Evolutionary conservation across 2,797 vertebrate species (phyloP).

Genomic region (Loriculus beryllinus): DNA sequence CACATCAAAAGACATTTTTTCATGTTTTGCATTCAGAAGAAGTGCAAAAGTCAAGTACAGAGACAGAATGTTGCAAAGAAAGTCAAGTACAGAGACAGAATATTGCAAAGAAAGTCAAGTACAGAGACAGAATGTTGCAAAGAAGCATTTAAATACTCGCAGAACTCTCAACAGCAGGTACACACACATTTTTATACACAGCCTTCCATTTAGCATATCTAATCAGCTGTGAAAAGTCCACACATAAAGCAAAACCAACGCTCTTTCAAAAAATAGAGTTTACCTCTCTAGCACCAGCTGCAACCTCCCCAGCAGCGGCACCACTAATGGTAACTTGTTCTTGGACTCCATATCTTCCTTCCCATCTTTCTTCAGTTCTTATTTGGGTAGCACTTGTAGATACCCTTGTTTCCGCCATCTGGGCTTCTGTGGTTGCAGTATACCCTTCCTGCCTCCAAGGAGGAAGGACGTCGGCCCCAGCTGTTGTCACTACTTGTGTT

Average conservation of each 20-base stretch:
- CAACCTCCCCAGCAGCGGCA: neutral
- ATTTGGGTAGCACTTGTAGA: constrained; percentile 78
- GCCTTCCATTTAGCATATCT: neutral
- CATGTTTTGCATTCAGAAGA: neutral
- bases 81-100: neutral
- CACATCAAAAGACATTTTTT: constrained; percentile 59
- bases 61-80: neutral
- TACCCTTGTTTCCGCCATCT: constrained; percentile 79
- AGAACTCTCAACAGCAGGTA: neutral
- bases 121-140: neutral
- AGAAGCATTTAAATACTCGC: neutral
- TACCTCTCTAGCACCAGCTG: constrained; percentile 81
- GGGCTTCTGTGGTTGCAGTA: constrained; percentile 72
- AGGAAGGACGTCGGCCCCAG: constrained; percentile 84
- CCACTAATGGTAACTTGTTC: constrained; percentile 73
- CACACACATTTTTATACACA: neutral
- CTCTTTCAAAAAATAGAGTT: neutral
- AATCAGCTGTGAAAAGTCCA: neutral
- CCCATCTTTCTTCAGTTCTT: constrained; percentile 81
- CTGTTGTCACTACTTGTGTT: constrained; percentile 58
- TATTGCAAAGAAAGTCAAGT: neutral
- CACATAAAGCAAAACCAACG: neutral
- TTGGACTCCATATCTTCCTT: constrained; percentile 75
- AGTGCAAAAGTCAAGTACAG: constrained; percentile 5
- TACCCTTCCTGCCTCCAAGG: constrained; percentile 93